These are phyloP conservation scores for Cacatua alba DNA, from an alignment of 2,113 vertebrate genomes.

Conservation along the genomic window DNA sequence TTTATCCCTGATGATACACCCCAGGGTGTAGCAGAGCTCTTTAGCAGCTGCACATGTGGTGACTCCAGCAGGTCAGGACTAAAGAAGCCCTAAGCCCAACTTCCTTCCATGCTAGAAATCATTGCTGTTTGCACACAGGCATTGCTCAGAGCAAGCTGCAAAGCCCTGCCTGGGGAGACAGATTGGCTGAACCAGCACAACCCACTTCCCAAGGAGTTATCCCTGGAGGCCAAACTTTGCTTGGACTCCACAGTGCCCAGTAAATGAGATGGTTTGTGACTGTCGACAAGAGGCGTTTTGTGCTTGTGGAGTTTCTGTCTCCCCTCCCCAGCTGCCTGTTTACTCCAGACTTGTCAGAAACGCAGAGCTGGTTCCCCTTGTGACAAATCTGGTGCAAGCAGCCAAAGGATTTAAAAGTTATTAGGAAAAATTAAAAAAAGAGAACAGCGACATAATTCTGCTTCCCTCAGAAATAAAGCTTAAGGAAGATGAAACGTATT, in stretches of 20 bases:
- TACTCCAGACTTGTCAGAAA: neutral
- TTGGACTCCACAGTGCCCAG: neutral
- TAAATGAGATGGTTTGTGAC: neutral
- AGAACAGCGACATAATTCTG: neutral
- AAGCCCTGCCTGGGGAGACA: neutral
- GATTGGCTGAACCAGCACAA: neutral
- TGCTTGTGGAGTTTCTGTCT: neutral
- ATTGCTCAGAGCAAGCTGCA: neutral
- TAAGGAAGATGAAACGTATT: constrained; percentile 58
- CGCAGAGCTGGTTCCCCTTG: neutral
- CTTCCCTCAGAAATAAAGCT: constrained; percentile 44
- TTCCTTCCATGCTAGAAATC: neutral
- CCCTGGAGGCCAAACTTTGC: neutral
- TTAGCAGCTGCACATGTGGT: neutral
- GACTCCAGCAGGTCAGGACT: neutral
- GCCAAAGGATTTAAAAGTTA: constrained; percentile 46
- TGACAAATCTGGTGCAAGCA: constrained; percentile 24
- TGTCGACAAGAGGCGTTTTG: neutral
- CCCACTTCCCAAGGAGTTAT: accelerated
- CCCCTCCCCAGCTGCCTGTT: neutral
- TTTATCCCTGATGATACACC: neutral
- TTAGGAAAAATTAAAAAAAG: neutral
- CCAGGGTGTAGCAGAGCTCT: neutral
- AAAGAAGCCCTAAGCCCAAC: neutral
- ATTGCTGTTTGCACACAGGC: neutral